Evolutionary conservation across 2,888 invertebrate genomes (phyloP).

Genomic region (Drosophila aldrichi): DNA sequence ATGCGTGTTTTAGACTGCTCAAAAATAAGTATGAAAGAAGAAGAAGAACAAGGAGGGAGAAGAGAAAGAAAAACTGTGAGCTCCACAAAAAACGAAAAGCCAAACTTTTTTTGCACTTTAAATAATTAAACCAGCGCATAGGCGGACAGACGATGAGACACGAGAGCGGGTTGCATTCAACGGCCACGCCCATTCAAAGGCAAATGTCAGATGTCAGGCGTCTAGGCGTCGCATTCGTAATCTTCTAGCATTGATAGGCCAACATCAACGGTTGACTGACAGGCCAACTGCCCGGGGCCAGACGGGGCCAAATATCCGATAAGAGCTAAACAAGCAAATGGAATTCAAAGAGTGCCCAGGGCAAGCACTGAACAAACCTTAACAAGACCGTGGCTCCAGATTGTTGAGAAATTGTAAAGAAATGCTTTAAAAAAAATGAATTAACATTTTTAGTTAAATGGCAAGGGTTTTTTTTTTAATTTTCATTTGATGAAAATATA

Average conservation of each 20-base stretch:
- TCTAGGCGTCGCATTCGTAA: conserved; percentile 25
- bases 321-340: conserved; percentile 76
- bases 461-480: not conserved
- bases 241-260: conserved; percentile 53
- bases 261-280: conserved; percentile 67
- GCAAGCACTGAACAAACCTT: conserved; percentile 29
- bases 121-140: conserved; percentile 67
- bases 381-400: conserved; percentile 32
- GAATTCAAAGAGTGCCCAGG: conserved; percentile 56
- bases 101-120: conserved; percentile 69
- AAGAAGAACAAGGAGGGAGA: too few relatives aligned
- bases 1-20: conserved; percentile 60
- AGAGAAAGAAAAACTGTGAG: conserved; percentile 2
- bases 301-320: conserved; percentile 64
- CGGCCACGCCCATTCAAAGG: conserved; percentile 22
- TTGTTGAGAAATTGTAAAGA: not conserved
- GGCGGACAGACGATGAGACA: not conserved
- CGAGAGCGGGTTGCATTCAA: conserved; percentile 34
- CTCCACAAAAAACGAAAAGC: conserved; percentile 1
- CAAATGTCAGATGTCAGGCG: conserved; percentile 29
- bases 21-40: not conserved
- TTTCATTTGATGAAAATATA: not conserved
- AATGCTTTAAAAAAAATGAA: not conserved
- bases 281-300: conserved; percentile 52
- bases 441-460: not conserved